Conservation (phyloP, 2,113 vertebrate species). For the Pleuronectes platessa region DNA sequence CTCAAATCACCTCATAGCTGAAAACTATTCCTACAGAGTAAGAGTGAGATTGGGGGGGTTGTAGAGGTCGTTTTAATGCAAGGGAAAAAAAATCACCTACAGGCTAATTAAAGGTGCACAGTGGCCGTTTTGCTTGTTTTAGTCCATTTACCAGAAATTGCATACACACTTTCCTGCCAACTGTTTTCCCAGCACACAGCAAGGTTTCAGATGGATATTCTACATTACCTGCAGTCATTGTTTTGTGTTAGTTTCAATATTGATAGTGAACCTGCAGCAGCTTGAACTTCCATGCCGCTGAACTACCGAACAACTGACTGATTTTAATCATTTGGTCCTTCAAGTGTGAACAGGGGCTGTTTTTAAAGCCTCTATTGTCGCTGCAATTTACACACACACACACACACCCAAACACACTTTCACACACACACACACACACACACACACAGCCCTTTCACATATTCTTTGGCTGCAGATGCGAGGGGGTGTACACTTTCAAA, state of each 20-base stretch:
- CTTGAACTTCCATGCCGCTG: not conserved
- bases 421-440: not conserved
- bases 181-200: slow-evolving; percentile 6
- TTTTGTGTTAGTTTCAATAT: slow-evolving; percentile 29
- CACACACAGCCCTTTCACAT: not conserved
- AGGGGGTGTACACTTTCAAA: not conserved
- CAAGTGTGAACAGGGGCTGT: not conserved
- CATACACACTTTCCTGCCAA: slow-evolving; percentile 6
- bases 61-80: slow-evolving; percentile 21
- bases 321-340: not conserved
- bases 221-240: slow-evolving; percentile 12
- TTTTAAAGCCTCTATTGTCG: not conserved
- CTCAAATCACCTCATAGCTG: slow-evolving; percentile 10
- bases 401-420: not conserved
- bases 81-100: slow-evolving; percentile 22
- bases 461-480: not conserved
- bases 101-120: slow-evolving; percentile 37
- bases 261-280: slow-evolving; percentile 26
- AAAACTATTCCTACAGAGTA: not conserved
- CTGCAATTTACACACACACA: not conserved
- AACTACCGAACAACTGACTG: not conserved
- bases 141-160: slow-evolving; percentile 45
- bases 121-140: slow-evolving; percentile 19
- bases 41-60: not conserved
- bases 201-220: slow-evolving; percentile 42